Base-by-base conservation (phyloP, 2,797 vertebrate genomes). In the Microchirus variegatus region DNA sequence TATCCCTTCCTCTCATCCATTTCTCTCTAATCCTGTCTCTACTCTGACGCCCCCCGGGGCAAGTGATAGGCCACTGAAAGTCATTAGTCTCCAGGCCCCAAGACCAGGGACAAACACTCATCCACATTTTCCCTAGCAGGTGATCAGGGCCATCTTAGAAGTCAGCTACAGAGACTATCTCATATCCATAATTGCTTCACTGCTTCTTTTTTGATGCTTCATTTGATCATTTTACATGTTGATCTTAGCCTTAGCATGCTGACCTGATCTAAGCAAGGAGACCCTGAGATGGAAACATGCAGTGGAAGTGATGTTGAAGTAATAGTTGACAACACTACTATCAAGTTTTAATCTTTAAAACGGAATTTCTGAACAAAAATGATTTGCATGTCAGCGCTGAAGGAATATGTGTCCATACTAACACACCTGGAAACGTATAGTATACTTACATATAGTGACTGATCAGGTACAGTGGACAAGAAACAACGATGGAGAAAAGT, bases 1-100 rank as follows among this genome's bases (percentile, higher is more conserved):
- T 91, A 90, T 83, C 83, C 42, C 19, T 67, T 51, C 55, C 82
- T 72, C 70, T 85, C 87, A 86, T 88, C 86, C 75, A 79, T 89
- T 83, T 77, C 79, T 54, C 74, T 73, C 67, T 92, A 90, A 92
- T 92, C 89, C 85, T 77, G 79, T 88, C 79, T 73, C 68, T 64
- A 70, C 75, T 78, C 57, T 42, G 18, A 64, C 71, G 65, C 60
- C 77, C 76, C 67, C 17, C 7, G 41, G 80, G 75, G 72, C 53
- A 53, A 78, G 59, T 4, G 66, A 86, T 80, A 84, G 85, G 61
- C 77, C 76, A 50, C 7, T 64, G 58, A 70, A 66, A 57, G 64
- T 73, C 68, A 88, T 88, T 87, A 84, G 62, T 88, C 84, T 86
- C 69, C 40, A 42, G 56, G 50, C 58, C 43, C 41, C 1, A 13